Conservation (phyloP, 2,888 invertebrate species). For the Portevinia maculata region DNA sequence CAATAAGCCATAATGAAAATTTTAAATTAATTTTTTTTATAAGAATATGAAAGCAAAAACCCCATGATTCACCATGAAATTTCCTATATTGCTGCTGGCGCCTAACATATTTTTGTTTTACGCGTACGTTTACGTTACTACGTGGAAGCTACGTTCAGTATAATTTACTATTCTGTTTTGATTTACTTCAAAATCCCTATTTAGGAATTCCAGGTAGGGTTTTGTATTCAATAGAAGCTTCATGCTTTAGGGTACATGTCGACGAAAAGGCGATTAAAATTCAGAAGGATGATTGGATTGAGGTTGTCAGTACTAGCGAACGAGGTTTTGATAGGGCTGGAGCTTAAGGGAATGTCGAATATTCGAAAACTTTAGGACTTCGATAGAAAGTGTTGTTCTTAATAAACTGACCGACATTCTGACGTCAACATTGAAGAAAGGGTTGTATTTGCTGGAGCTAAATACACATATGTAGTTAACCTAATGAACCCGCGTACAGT, state of each 20-base stretch:
- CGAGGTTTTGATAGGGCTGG: slow-evolving; percentile 9
- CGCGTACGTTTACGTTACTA: too few relatives aligned
- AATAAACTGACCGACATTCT: slow-evolving; percentile 46
- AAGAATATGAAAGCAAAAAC: slow-evolving; percentile 9
- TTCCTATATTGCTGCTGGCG: slow-evolving; percentile 1
- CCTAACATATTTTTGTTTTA: slow-evolving; percentile 1
- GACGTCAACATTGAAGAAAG: neutral
- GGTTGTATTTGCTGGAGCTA: slow-evolving; percentile 8
- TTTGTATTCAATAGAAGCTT: slow-evolving; percentile 60
- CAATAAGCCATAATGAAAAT: slow-evolving; percentile 47
- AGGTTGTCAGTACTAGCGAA: neutral
- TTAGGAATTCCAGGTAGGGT: slow-evolving; percentile 59
- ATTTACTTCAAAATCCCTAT: slow-evolving; percentile 60
- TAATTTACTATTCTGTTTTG: slow-evolving; percentile 63
- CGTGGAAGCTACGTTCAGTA: too few relatives aligned
- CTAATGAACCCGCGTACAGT: slow-evolving; percentile 5
- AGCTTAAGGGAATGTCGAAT: slow-evolving; percentile 48
- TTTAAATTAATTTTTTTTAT: slow-evolving; percentile 41
- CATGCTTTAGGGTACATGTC: slow-evolving; percentile 41
- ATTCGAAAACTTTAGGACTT: slow-evolving; percentile 47
- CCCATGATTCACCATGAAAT: slow-evolving; percentile 23
- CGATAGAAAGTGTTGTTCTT: slow-evolving; percentile 27
- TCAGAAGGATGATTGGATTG: slow-evolving; percentile 31
- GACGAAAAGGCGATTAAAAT: slow-evolving; percentile 58
- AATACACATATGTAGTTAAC: slow-evolving; percentile 21